Percentiles rank a stretch among this genome's conserved stretches.
These are phyloP conservation scores for Kryptolebias marmoratus DNA, from an alignment of 2,113 vertebrate genomes.

Conservation along the genomic window DNA sequence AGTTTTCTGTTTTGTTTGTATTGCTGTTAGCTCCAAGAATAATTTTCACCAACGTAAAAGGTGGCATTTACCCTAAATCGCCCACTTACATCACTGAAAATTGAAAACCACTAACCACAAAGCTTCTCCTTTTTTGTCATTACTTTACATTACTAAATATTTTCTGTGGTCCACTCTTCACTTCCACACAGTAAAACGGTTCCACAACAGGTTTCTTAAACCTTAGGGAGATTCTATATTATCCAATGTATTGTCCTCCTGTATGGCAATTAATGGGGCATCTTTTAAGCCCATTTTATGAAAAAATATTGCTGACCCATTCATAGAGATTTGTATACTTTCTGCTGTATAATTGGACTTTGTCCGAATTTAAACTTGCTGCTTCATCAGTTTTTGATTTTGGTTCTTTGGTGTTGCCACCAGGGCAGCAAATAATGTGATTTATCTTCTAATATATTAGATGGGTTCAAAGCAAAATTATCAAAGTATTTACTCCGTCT, in stretches of 20 bases:
- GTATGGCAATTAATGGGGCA: background rate
- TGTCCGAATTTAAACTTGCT: too few relatives aligned
- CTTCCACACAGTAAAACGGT: conserved; percentile 24
- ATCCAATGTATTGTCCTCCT: background rate
- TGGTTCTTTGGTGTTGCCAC: too few relatives aligned
- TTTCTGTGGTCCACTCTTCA: conserved; percentile 19
- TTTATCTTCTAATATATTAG: too few relatives aligned
- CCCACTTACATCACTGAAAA: conserved; percentile 18
- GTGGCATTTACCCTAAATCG: background rate
- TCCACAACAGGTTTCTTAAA: conserved; percentile 19
- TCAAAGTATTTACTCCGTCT: too few relatives aligned
- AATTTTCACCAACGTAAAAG: background rate
- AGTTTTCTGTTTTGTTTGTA: background rate
- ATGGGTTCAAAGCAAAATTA: too few relatives aligned
- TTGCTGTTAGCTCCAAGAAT: conserved; percentile 1
- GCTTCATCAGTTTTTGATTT: too few relatives aligned
- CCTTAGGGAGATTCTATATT: background rate
- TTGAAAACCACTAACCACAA: conserved; percentile 25
- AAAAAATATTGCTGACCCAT: background rate
- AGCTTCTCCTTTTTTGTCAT: conserved; percentile 10
- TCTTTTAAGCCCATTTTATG: background rate
- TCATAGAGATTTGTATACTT: background rate
- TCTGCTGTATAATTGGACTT: background rate
- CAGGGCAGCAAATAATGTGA: too few relatives aligned
- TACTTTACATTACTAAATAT: conserved; percentile 39